Base-by-base conservation (phyloP, 2,888 invertebrate genomes). In the Dryadula phaetusa region DNA sequence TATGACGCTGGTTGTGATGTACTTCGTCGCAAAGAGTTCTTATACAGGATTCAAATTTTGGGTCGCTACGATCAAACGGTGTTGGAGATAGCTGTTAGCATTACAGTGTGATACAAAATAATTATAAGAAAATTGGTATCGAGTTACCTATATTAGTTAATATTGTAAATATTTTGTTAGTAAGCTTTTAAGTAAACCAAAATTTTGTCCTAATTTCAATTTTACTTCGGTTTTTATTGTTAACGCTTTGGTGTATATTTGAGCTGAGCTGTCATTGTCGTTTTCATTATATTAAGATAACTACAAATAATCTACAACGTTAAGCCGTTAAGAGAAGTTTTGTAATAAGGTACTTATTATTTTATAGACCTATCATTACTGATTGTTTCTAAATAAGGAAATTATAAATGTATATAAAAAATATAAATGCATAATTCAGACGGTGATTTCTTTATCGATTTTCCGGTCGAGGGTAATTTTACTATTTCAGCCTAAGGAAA, bases 391-490 rank as follows among this genome's bases (percentile, higher is more conserved):
- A 22, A 40, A 56, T 22, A 25, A 25, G 56, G 40, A 56, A 56
- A 25, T 56, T 22, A 40, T 22, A 22, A 56, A 8, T 25, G 10
- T 8, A 25, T 56, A 40, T 22, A 22, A 56, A 54, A 56, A 56
- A 22, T 34, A 37, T 22, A 37, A 56, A 56, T 40, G 40, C 22
- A 40, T 54, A 56, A 40, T 56, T 40, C 40, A 56, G 8, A 40
- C n/a, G 3, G 20, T 25, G 22, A 40, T 56, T 40, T 56, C 56
- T 56, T 10, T 40, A n/a, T 25, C 37, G 14, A 56, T 56, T 56
- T 56, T 56, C 54, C 37, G 54, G 37, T 54, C n/a, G 54, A 37
- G 7, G 22, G 37, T 56, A 22, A 56, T 37, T 56, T 40, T 4
- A 54, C 14, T 10, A 22, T 3, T 37, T 3, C 20, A n/a, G 54